Conservation (phyloP, 2,888 invertebrate genomes). For the Sympetrum striolatum region DNA sequence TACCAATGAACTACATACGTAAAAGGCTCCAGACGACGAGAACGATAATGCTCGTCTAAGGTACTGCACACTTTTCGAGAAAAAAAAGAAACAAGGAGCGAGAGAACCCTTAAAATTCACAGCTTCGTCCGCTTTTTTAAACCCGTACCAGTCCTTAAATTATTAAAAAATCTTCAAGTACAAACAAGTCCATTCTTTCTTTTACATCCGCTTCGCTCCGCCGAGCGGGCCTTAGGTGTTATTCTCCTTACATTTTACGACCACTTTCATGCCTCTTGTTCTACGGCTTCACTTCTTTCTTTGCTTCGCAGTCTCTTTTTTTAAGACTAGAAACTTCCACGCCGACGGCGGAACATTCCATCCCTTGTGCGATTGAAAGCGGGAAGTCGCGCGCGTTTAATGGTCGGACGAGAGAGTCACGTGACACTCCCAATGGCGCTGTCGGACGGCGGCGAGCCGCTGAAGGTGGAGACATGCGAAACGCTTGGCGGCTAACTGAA, state of each 20-base stretch:
- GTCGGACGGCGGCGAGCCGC: not conserved
- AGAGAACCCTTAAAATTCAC: not conserved
- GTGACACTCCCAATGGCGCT: not conserved
- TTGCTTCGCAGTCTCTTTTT: not conserved
- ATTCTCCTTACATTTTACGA: not conserved
- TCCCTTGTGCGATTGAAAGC: not conserved
- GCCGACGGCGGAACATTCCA: not conserved
- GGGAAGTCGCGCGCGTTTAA: not conserved
- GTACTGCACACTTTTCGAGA: not conserved
- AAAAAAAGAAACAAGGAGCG: not conserved
- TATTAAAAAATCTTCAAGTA: not conserved
- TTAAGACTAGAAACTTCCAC: not conserved
- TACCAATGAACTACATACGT: not conserved
- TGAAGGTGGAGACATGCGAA: not conserved
- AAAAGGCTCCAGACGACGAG: not conserved
- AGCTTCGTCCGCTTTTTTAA: not conserved
- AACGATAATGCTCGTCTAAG: too few relatives aligned
- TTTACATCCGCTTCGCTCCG: not conserved
- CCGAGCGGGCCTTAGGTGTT: not conserved
- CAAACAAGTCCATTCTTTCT: not conserved
- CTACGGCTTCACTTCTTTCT: not conserved
- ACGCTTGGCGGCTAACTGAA: constrained; percentile 6
- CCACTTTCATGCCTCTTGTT: not conserved
- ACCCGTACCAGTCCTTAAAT: not conserved
- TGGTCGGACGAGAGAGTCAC: not conserved